These are phyloP conservation scores for Samia ricini DNA, from an alignment of 1,140 invertebrate genomes.

Conservation along the genomic window DNA sequence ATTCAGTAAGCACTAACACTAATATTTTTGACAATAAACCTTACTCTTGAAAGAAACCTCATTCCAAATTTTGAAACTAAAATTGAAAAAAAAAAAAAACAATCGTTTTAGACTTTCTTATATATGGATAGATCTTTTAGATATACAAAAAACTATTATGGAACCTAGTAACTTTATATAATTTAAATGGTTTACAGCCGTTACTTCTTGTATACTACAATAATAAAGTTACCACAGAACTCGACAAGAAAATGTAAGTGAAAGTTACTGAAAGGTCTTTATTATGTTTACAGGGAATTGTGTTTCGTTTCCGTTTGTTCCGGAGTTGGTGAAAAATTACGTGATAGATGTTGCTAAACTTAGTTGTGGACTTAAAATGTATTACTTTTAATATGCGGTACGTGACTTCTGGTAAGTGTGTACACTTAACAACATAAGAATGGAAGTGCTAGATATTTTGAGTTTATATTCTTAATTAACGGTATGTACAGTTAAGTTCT, in stretches of 20 bases:
- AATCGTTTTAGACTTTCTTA: too few species aligned
- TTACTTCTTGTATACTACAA: neutral
- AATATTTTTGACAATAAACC: too few species aligned
- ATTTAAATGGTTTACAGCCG: neutral
- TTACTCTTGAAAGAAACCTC: too few species aligned
- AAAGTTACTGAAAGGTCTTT: conserved; percentile 43
- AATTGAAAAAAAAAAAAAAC: too few species aligned
- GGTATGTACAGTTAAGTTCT: too few species aligned
- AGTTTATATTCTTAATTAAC: neutral
- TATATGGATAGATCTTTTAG: too few species aligned
- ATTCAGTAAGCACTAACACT: too few species aligned
- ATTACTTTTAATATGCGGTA: conserved; percentile 19
- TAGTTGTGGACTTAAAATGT: conserved; percentile 27
- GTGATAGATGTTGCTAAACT: conserved; percentile 25
- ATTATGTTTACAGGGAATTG: conserved; percentile 40
- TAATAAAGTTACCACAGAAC: conserved; percentile 27
- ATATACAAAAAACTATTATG: too few species aligned
- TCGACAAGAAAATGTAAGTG: conserved; percentile 27
- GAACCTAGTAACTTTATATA: neutral
- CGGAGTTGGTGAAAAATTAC: conserved; percentile 27
- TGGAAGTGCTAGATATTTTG: neutral
- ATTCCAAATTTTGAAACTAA: too few species aligned
- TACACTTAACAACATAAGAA: neutral
- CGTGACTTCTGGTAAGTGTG: conserved; percentile 19
- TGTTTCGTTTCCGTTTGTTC: conserved; percentile 30